These are phyloP conservation scores for Macrosoma leucophasiata DNA, from an alignment of 2,888 invertebrate species.

Conservation along the genomic window DNA sequence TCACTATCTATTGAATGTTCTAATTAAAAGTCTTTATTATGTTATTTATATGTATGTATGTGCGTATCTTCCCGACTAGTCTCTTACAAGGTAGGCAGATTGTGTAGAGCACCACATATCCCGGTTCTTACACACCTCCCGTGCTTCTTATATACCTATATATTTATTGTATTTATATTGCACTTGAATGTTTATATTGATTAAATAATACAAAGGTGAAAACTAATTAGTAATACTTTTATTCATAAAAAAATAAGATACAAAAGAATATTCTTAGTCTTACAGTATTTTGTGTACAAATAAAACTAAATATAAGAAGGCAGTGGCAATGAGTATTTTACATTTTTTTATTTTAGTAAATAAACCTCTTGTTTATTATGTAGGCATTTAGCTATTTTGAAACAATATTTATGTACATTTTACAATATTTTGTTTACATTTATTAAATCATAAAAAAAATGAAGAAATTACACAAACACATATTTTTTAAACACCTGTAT, in stretches of 20 bases:
- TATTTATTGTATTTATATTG: conserved; percentile 7
- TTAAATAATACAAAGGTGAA: not conserved
- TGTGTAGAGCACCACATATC: too few species aligned
- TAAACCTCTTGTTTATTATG: not conserved
- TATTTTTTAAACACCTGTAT: conserved; percentile 6
- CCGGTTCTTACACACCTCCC: too few species aligned
- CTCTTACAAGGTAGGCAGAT: too few species aligned
- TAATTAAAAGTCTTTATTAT: too few species aligned
- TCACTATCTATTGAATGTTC: too few species aligned
- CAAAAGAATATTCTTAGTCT: conserved; percentile 44
- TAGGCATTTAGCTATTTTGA: not conserved
- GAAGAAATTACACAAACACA: not conserved
- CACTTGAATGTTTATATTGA: conserved; percentile 9
- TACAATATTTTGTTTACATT: not conserved
- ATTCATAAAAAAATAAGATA: conserved; percentile 57
- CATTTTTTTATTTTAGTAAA: conserved; percentile 10
- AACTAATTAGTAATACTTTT: conserved; percentile 29
- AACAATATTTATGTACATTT: not conserved
- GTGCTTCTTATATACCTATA: not conserved
- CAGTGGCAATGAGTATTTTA: conserved; percentile 28
- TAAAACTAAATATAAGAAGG: conserved; percentile 31
- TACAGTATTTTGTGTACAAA: conserved; percentile 15
- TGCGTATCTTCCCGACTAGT: too few species aligned
- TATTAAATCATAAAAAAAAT: not conserved
- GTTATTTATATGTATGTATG: too few species aligned